phyloP scores from a whole-genome alignment of 2,888 invertebrate species.

The Drosophila planitibia region DNA sequence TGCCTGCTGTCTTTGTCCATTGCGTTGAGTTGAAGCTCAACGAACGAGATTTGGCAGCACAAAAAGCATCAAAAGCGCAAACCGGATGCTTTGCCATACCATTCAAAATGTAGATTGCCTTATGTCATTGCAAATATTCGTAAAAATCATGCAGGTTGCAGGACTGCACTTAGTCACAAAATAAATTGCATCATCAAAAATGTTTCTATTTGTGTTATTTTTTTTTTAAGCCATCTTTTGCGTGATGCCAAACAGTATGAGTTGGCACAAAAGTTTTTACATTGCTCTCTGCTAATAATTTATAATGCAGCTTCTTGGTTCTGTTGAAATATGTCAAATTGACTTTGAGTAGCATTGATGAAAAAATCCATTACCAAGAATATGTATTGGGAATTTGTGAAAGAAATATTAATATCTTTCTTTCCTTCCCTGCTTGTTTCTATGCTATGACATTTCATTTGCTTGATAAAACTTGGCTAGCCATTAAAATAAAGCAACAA shows the following conservation, averaged over 20 bases:
- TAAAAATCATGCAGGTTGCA: conserved; percentile 48
- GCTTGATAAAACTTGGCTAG: not conserved
- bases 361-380: conserved; percentile 14
- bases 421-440: not conserved
- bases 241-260: conserved; percentile 16
- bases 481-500: not conserved
- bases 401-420: too few species aligned
- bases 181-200: conserved; percentile 48
- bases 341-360: conserved; percentile 19
- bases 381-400: conserved; percentile 4
- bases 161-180: conserved; percentile 45
- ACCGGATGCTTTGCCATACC: conserved; percentile 33
- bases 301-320: conserved; percentile 1
- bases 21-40: conserved; percentile 22
- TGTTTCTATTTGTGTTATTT: conserved; percentile 7
- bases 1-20: conserved; percentile 15
- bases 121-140: conserved; percentile 39
- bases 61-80: conserved; percentile 36
- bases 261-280: conserved; percentile 22
- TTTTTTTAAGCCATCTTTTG: not conserved
- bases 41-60: conserved; percentile 56
- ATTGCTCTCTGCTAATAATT: conserved; percentile 14
- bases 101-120: conserved; percentile 6
- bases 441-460: not conserved
- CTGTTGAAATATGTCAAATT: conserved; percentile 13